Base-by-base conservation (phyloP, 2,888 invertebrate species). In the Tenthredo scrophulariae region DNA sequence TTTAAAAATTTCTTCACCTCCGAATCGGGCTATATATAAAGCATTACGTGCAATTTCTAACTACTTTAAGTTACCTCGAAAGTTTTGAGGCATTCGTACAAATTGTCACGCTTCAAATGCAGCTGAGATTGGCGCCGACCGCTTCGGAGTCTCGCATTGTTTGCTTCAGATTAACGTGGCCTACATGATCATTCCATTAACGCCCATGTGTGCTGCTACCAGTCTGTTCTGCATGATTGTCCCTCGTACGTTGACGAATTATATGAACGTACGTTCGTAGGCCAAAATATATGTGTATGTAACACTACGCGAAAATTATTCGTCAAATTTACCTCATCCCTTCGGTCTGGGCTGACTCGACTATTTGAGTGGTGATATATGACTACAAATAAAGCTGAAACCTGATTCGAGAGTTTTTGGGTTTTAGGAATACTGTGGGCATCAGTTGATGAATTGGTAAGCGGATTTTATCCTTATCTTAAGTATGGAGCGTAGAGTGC, bases 151-250 rank as follows among this genome's bases (percentile, higher is more conserved):
- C 58, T 62, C 58, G 80, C 62, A 80, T 80, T 80, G 84, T 89
- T 86, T 87, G 89, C 89, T 90, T 89, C 89, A 86, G 89, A 91
- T 89, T 89, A 90, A 87, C 88, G 86, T 74, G 85, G 87, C 88
- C 87, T 88, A 91, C 91, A 91, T 88, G 91, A 87, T 90, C 91
- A 87, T 90, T 91, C 91, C 91, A 91, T 91, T 91, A 91, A 90
- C 89, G 87, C 87, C 88, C 67, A 70, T 83, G 83, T 83, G 83
- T 83, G 80, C 40, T 33, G 33, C 37, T 10, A n/a, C 46, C 43
- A 37, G 33, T 83, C 67, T 67, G 29, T 67, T 83, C 67, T 80
- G 58, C 80, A 62, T 40, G 58, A 62, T 80, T 80, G 80, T 80
- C 58, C 62, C 77, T 9, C 40, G n/a, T 37, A n/a, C 54, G 37